phyloP scores from a whole-genome alignment of 2,113 vertebrate genomes.

The Nanorana parkeri region DNA sequence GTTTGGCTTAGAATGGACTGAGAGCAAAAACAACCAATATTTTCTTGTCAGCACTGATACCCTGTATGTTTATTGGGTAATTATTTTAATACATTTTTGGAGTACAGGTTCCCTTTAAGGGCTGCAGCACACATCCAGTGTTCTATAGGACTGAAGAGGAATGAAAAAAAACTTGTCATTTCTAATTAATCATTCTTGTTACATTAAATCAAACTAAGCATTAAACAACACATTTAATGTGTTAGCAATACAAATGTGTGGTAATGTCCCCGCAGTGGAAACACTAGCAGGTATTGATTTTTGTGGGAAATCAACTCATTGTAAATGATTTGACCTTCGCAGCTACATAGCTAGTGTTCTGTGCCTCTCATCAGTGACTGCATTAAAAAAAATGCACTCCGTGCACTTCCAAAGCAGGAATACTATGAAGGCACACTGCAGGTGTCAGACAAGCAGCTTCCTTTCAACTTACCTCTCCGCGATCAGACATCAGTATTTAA shows the following conservation, averaged over 20 bases:
- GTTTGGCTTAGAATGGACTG: no score
- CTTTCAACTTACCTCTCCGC: no score
- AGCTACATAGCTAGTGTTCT: slow-evolving; percentile 14
- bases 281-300: slow-evolving; percentile 30
- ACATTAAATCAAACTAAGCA: slow-evolving; percentile 45
- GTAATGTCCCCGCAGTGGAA: slow-evolving; percentile 43
- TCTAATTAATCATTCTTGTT: slow-evolving; percentile 19
- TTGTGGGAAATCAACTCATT: slow-evolving; percentile 44
- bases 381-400: background rate
- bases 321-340: slow-evolving; percentile 40
- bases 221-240: slow-evolving; percentile 48
- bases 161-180: no score
- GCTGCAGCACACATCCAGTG: no score
- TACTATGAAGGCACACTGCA: background rate
- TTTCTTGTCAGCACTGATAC: no score
- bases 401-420: no score
- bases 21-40: no score
- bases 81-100: no score
- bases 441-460: background rate
- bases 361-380: slow-evolving; percentile 52
- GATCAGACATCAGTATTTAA: no score
- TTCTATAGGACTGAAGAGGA: no score
- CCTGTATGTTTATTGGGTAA: no score
- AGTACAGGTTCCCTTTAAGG: no score
- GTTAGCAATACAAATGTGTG: slow-evolving; percentile 55